Evolutionary conservation across 2,797 vertebrate genomes (phyloP).

Genomic region (Chloroceryle inda): DNA sequence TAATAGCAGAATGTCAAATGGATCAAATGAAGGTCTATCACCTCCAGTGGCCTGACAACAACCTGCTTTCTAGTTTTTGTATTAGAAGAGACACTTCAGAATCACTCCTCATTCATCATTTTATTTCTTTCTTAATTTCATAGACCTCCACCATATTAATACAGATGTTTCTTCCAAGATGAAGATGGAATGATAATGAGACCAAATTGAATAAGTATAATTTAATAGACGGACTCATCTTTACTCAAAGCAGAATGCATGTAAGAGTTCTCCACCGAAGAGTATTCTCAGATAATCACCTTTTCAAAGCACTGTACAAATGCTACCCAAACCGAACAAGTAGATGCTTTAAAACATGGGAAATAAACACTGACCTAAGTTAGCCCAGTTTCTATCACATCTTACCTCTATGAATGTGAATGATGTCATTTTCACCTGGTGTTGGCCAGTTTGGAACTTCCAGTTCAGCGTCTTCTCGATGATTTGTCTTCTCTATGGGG

Average conservation of each 20-base stretch:
- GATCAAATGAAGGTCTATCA: not conserved
- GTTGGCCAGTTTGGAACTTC: conserved; percentile 86
- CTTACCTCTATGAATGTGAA: conserved; percentile 88
- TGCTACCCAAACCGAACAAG: not conserved
- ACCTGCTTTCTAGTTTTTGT: not conserved
- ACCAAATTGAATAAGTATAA: not conserved
- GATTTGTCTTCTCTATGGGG: conserved; percentile 92
- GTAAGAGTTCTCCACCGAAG: not conserved
- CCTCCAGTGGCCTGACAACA: not conserved
- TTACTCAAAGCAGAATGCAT: not conserved
- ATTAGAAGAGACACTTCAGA: not conserved
- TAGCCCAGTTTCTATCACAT: not conserved
- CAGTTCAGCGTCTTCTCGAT: conserved; percentile 78
- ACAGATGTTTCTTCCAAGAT: not conserved
- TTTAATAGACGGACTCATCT: not conserved
- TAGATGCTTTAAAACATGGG: not conserved
- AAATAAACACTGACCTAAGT: not conserved
- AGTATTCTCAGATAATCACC: not conserved
- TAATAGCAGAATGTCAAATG: not conserved
- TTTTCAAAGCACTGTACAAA: not conserved
- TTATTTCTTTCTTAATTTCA: not conserved
- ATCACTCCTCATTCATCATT: not conserved
- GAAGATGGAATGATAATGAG: not conserved
- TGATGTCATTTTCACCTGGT: conserved; percentile 87
- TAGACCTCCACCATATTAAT: not conserved